These are phyloP conservation scores for Rana temporaria DNA, from an alignment of 2,113 vertebrate genomes.

Conservation along the genomic window DNA sequence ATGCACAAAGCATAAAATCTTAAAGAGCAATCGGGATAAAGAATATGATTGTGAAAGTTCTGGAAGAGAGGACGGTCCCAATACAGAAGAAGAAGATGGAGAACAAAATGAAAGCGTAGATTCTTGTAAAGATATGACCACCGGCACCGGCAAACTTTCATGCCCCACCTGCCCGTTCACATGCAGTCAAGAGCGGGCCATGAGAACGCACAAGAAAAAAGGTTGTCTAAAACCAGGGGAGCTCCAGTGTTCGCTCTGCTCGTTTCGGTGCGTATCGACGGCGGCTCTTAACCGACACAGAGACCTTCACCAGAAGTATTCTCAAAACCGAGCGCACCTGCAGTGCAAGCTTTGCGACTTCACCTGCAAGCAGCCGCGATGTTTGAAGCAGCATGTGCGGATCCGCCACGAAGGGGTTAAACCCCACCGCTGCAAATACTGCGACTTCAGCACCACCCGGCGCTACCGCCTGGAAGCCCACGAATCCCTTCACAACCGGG, in stretches of 20 bases:
- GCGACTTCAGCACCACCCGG: constrained; percentile 86
- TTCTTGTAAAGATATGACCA: neutral
- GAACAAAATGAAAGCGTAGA: neutral
- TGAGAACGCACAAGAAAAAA: constrained; percentile 79
- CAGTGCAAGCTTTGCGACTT: constrained; percentile 76
- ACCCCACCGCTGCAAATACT: constrained; percentile 82
- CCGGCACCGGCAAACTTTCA: constrained; percentile 65
- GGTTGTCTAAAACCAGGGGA: constrained; percentile 77
- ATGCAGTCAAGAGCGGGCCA: constrained; percentile 81
- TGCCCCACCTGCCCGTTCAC: constrained; percentile 83
- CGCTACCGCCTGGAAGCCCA: constrained; percentile 90
- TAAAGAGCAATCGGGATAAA: fast-evolving
- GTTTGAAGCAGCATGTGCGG: constrained; percentile 81
- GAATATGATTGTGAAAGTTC: fast-evolving
- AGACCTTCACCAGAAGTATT: constrained; percentile 69
- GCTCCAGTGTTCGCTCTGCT: constrained; percentile 76
- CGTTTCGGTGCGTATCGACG: constrained; percentile 75
- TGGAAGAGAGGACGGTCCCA: neutral
- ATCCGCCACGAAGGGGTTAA: constrained; percentile 84
- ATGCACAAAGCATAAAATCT: neutral
- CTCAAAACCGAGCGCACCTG: constrained; percentile 64
- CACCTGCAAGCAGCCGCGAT: constrained; percentile 84
- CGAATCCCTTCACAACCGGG: constrained; percentile 90
- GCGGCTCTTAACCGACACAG: constrained; percentile 76
- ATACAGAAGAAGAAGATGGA: neutral